Evolutionary conservation across 2,888 invertebrate species (phyloP), one percentile per base, ranked within the genome.

Genomic region (Euplexia lucipara): DNA sequence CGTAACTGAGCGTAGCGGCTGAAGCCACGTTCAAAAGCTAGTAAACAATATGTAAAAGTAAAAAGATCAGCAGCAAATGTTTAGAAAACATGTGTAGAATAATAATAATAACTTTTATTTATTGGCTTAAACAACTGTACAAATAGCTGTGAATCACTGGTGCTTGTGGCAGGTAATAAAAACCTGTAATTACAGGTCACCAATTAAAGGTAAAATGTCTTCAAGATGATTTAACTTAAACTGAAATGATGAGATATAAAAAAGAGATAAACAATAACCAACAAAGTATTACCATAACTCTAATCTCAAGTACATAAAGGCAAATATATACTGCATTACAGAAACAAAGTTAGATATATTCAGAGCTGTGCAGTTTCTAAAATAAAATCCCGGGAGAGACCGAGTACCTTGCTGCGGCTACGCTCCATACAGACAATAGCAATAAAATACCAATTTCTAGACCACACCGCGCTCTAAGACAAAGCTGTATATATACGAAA

Each of bases 381-480:
- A 69, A 69, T 51, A 75, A 58, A 70, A 42, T 47, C 53, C 32
- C 35, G 6, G 0, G 32, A 20, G 54, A 16, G 48, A 75, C 44
- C 34, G 16, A 62, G 62, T 69, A 53, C 45, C 51, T 49, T 47
- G 26, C 56, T 37, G n/a, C 35, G 53, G 30, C 35, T 45, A 20
- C 57, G 37, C n/a, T 51, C 18, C 44, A 26, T 34, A 35, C 20
- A 57, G 51, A 58, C 64, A 70, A 68, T 14, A 35, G 48, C 75
- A 69, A 62, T 73, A 75, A 58, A 75, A 58, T 51, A 75, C 57
- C 61, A 62, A 72, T 75, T 54, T 70, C 53, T 39, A 62, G 34
- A 61, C 37, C 45, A 30, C 30, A 54, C 41, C n/a, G 57, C 41
- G 44, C 14, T 54, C 44, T 53, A 12, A 45, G n/a, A 52, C 53